A percentile compares a stretch with the other conserved stretches of the same genome.
phyloP scores from a whole-genome alignment of 2,113 vertebrate species.

The Engystomops pustulosus region DNA sequence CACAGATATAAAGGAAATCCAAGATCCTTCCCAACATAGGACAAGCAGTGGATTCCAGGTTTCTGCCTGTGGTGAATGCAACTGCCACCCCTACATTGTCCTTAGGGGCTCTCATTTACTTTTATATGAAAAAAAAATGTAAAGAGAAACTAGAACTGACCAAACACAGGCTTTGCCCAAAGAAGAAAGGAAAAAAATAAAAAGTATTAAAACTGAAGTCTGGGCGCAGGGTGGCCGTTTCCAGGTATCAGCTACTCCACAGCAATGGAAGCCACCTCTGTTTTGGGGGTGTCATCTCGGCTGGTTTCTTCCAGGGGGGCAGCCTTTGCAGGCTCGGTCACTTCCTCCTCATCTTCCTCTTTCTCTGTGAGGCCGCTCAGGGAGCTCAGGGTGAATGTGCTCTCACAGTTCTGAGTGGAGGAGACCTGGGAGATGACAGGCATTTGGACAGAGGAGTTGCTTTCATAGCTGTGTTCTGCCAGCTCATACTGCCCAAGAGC shows the following conservation, averaged over 20 bases:
- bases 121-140: constrained; percentile 64
- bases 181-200: constrained; percentile 77
- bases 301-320: constrained; percentile 75
- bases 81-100: not conserved
- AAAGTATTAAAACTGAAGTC: constrained; percentile 64
- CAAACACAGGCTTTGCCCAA: constrained; percentile 94
- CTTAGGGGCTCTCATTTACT: constrained; percentile 32
- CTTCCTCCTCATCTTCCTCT: constrained; percentile 78
- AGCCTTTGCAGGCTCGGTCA: constrained; percentile 77
- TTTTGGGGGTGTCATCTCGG: constrained; percentile 78
- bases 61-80: not conserved
- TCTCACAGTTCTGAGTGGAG: constrained; percentile 96
- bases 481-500: constrained; percentile 92
- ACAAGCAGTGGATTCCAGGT: not conserved
- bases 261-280: constrained; percentile 88
- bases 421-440: constrained; percentile 92
- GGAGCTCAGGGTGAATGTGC: constrained; percentile 85
- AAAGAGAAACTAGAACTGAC: constrained; percentile 80
- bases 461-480: constrained; percentile 87
- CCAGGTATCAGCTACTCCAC: constrained; percentile 79
- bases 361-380: constrained; percentile 83
- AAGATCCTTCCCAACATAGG: not conserved
- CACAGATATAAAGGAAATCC: not conserved
- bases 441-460: constrained; percentile 87
- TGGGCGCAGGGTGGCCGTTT: constrained; percentile 12